Conservation (phyloP, 1,140 invertebrate genomes). For the Manduca sexta region DNA sequence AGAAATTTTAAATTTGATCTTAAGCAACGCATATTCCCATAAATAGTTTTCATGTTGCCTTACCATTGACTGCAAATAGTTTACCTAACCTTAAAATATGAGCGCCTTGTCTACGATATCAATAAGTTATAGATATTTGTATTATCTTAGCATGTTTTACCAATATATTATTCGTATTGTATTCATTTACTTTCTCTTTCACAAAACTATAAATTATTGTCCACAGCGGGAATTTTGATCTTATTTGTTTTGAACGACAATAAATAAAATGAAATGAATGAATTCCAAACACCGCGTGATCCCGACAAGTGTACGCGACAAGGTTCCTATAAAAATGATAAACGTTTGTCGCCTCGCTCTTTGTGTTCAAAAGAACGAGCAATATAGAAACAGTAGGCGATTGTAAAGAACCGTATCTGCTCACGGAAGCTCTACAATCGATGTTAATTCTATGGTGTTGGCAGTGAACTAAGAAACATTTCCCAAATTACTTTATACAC, state of each 20-base stretch:
- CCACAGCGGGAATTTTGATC: constrained; percentile 36
- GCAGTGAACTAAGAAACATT: too few relatives aligned
- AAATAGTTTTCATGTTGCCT: constrained; percentile 42
- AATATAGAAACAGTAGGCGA: constrained; percentile 7
- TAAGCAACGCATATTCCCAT: constrained; percentile 27
- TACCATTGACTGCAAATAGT: constrained; percentile 1
- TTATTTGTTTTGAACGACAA: constrained; percentile 43
- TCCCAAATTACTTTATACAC: too few relatives aligned
- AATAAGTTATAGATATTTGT: background rate
- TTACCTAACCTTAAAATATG: background rate
- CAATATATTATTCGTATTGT: background rate
- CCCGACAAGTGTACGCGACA: constrained; percentile 22
- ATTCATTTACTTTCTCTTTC: constrained; percentile 16
- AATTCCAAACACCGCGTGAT: constrained; percentile 30
- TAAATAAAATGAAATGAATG: constrained; percentile 32
- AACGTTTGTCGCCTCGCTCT: constrained; percentile 20
- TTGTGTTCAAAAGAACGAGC: constrained; percentile 13
- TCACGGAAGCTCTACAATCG: background rate
- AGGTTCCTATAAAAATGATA: constrained; percentile 43
- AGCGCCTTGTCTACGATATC: background rate
- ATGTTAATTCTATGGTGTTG: background rate
- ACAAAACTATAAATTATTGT: constrained; percentile 17
- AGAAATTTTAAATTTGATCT: constrained; percentile 44
- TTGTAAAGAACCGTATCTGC: background rate
- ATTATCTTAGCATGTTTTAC: background rate